These are phyloP conservation scores for Ischnus inquisitorius DNA, from an alignment of 2,888 invertebrate species.

Conservation along the genomic window DNA sequence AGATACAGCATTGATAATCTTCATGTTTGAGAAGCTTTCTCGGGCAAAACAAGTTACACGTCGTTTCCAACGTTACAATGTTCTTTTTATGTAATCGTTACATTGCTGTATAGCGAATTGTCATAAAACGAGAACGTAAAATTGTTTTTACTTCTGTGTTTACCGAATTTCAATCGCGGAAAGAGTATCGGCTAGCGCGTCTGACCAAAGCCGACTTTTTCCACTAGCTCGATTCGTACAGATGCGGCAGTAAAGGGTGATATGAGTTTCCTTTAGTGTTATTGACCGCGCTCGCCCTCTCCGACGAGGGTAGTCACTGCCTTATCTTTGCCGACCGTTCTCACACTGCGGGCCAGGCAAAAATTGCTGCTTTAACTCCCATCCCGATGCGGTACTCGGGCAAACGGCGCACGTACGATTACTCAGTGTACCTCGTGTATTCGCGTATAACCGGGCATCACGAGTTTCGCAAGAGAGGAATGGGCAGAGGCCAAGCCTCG, in stretches of 20 bases:
- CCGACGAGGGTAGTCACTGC: constrained; percentile 2
- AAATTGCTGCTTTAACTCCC: constrained; percentile 56
- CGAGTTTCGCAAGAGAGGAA: constrained; percentile 22
- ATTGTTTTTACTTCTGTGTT: too few relatives aligned
- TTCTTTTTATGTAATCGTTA: too few relatives aligned
- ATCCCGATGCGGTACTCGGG: constrained; percentile 43
- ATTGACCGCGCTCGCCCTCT: constrained; percentile 31
- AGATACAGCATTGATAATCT: background rate
- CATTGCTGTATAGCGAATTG: too few relatives aligned
- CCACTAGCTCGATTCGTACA: constrained; percentile 5
- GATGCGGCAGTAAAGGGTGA: background rate
- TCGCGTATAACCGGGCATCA: constrained; percentile 3
- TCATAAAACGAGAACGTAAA: too few relatives aligned
- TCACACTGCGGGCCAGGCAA: constrained; percentile 18
- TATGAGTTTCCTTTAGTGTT: constrained; percentile 18
- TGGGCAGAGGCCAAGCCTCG: constrained; percentile 37
- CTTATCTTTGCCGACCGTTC: constrained; percentile 39
- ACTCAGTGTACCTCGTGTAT: constrained; percentile 38
- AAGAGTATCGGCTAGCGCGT: background rate
- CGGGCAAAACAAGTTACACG: background rate
- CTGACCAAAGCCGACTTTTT: constrained; percentile 28
- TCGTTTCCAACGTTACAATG: background rate
- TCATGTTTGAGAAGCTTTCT: background rate
- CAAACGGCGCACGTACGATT: constrained; percentile 60
- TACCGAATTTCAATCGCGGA: background rate